Percentiles rank a stretch among this genome's conserved stretches.
Evolutionary conservation across 2,113 vertebrate species (phyloP).

Genomic region (Phocoena phocoena): DNA sequence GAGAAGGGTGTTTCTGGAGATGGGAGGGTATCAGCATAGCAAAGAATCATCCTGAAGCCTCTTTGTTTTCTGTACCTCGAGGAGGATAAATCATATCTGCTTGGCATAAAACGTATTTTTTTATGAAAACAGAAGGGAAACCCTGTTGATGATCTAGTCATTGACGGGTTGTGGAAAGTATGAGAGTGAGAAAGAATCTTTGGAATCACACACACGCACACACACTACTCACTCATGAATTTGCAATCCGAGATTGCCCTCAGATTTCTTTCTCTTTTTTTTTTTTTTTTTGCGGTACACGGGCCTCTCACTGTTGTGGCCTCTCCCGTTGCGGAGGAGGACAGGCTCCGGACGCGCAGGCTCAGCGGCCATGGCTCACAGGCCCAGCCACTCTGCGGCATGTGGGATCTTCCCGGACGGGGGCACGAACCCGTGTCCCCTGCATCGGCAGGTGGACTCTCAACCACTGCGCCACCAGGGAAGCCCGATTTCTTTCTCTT

Average conservation of each 20-base stretch:
- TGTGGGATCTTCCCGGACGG: too few species aligned
- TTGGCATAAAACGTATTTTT: neutral
- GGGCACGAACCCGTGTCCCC: too few species aligned
- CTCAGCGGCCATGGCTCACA: too few species aligned
- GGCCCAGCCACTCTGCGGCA: too few species aligned
- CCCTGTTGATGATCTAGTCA: neutral
- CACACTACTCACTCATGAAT: neutral
- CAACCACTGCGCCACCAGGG: too few species aligned
- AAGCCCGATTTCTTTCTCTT: neutral
- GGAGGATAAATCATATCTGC: neutral
- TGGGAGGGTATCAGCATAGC: neutral
- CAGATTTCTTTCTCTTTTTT: neutral
- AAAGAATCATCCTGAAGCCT: neutral
- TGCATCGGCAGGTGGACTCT: too few species aligned
- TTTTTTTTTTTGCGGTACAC: too few species aligned
- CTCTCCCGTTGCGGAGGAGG: too few species aligned
- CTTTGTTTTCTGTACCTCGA: neutral
- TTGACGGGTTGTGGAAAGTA: neutral
- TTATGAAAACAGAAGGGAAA: constrained; percentile 18
- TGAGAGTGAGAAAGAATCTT: neutral
- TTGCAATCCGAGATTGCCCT: neutral
- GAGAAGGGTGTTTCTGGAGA: neutral
- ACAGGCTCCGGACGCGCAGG: too few species aligned
- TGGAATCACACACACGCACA: neutral
- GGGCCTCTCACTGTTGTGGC: too few species aligned